Evolutionary conservation across 1,140 invertebrate species (phyloP), one percentile per base, ranked within the genome.

Genomic region (Calliphora vicina): DNA sequence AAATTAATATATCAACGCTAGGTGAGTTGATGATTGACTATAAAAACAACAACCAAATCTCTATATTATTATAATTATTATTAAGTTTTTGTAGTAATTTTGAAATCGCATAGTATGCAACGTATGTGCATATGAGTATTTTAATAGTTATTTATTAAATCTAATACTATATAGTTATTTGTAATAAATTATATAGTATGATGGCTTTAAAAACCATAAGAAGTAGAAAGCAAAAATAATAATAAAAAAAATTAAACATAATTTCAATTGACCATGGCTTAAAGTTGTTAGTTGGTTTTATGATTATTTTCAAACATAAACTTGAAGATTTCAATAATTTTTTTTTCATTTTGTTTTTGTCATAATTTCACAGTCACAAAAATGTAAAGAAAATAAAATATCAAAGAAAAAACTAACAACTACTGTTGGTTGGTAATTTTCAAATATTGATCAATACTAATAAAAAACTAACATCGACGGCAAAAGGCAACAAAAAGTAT

Each of bases 261-360:
- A 67, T 67, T 67, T 67, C 61, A 67, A 67, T 67, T 67, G 61
- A 67, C 61, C 61, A 67, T 67, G 61, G 61, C 61, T 67, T 67
- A 67, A 67, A 67, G 61, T 67, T 23, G 20, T 67, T 23, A 67
- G 8, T 67, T 67, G 13, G 17, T 67, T 23, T 67, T 23, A 23
- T 57, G 45, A 57, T 17, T 57, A 57, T 57, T 57, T 57, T 57
- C 45, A 5, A 17, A 57, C 4, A 17, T 50, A 50, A 23, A 67
- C 20, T 67, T 23, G 61, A 67, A 67, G 61, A 23, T 23, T 67
- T 57, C 4, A 35, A 35, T 8, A 35, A n/a, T n/a, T n/a, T n/a
- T n/a, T n/a, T 35, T 6, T 50, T 50, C 12, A 17, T 6, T 50
- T 50, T 50, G 4, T 50, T 50, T 17, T 50, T 50, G 17, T 50